Conservation (phyloP, 1,140 invertebrate species). For the Teleogryllus occipitalis region DNA sequence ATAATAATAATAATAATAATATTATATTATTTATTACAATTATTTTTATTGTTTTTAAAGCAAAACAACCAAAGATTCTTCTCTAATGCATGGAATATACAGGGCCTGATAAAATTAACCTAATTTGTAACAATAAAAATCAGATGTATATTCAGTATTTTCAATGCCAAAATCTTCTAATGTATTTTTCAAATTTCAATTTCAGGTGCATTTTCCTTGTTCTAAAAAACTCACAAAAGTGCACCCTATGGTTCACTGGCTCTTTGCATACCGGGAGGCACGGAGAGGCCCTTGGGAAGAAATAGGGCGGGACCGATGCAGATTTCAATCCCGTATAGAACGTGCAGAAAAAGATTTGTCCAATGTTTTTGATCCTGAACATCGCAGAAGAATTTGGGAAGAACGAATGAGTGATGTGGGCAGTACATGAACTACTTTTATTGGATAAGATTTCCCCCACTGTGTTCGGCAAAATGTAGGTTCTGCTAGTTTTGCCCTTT, state of each 20-base stretch:
- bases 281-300: slow-evolving; percentile 55
- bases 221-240: slow-evolving; percentile 38
- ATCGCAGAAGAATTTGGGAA: neutral
- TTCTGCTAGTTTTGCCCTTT: neutral
- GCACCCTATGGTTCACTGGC: slow-evolving; percentile 52
- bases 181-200: slow-evolving; percentile 25
- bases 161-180: too few species aligned
- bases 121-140: too few species aligned
- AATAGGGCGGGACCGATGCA: slow-evolving; percentile 46
- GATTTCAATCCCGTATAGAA: slow-evolving; percentile 36
- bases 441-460: neutral
- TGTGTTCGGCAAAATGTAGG: neutral
- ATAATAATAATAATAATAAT: too few species aligned
- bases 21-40: too few species aligned
- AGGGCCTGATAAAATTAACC: too few species aligned
- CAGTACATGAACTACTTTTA: too few species aligned
- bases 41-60: too few species aligned
- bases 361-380: neutral
- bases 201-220: slow-evolving; percentile 51
- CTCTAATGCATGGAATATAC: too few species aligned
- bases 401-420: neutral
- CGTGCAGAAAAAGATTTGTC: neutral
- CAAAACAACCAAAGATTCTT: too few species aligned
- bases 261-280: slow-evolving; percentile 52
- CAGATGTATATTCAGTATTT: too few species aligned